Evolutionary conservation across 2,113 vertebrate genomes (phyloP).

Genomic region (Philantomba maxwellii): DNA sequence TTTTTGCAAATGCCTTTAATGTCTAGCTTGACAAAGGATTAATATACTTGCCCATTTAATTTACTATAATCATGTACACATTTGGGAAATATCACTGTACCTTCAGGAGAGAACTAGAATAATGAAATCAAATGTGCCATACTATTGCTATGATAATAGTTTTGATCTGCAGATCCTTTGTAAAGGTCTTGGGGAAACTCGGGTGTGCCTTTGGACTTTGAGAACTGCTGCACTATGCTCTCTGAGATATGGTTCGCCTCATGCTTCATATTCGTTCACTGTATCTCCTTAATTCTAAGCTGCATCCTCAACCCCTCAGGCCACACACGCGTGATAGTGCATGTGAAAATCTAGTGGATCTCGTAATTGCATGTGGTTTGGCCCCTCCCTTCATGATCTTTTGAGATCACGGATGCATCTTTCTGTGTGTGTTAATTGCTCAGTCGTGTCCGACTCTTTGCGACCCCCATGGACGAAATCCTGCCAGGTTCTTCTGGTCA

Average conservation of each 20-base stretch:
- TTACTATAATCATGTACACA: too few species aligned
- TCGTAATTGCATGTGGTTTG: fast-evolving
- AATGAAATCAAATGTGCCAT: neutral
- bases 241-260: neutral
- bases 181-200: neutral
- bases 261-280: neutral
- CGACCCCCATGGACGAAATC: neutral
- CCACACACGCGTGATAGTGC: fast-evolving
- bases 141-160: neutral
- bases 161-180: neutral
- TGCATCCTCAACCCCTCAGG: neutral
- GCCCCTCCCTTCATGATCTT: too few species aligned
- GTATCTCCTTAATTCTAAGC: neutral
- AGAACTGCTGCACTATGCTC: fast-evolving
- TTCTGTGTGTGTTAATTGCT: neutral
- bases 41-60: neutral
- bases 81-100: neutral
- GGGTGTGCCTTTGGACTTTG: neutral
- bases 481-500: neutral
- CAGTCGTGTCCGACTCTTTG: fast-evolving
- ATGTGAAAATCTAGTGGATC: neutral
- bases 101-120: neutral
- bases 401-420: fast-evolving
- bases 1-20: neutral
- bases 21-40: neutral